A percentile compares a stretch with the other conserved stretches of the same genome.
These are phyloP conservation scores for Muschampia plurimacula DNA, from an alignment of 2,888 invertebrate species.

Conservation along the genomic window DNA sequence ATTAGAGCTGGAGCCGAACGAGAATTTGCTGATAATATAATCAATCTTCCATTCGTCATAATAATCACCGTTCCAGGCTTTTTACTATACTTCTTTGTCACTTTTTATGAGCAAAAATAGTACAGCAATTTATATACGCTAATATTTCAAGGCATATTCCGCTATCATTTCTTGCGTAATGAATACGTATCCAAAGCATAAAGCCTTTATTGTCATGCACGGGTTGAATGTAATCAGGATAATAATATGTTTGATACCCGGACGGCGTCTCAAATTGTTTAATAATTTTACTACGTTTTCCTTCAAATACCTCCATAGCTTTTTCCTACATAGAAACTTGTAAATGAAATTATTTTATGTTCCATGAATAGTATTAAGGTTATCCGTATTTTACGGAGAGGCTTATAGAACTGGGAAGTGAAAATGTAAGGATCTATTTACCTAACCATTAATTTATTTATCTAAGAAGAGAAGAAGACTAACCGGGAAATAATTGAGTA, in stretches of 20 bases:
- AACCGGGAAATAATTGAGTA: no score
- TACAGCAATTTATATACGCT: background rate
- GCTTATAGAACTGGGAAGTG: no score
- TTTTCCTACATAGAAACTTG: background rate
- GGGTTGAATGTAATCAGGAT: constrained; percentile 7
- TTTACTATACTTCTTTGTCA: background rate
- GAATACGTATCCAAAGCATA: constrained; percentile 21
- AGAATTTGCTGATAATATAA: background rate
- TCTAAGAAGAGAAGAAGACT: no score
- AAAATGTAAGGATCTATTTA: no score
- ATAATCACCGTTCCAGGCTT: background rate
- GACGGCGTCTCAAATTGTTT: constrained; percentile 23
- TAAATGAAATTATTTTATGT: no score
- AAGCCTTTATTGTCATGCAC: constrained; percentile 21
- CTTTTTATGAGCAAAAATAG: background rate
- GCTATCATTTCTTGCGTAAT: constrained; percentile 13
- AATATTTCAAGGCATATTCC: constrained; percentile 9
- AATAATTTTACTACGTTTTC: constrained; percentile 14
- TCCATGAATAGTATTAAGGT: no score
- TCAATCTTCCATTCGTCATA: background rate
- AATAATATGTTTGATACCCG: constrained; percentile 22
- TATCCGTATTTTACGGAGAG: no score
- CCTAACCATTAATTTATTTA: no score
- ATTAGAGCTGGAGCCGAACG: no score
- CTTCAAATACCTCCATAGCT: background rate